Evolutionary conservation across 64 coral and sea anemone genomes (phyloP).

Genomic region (Hydrozoanthus tunicans): DNA sequence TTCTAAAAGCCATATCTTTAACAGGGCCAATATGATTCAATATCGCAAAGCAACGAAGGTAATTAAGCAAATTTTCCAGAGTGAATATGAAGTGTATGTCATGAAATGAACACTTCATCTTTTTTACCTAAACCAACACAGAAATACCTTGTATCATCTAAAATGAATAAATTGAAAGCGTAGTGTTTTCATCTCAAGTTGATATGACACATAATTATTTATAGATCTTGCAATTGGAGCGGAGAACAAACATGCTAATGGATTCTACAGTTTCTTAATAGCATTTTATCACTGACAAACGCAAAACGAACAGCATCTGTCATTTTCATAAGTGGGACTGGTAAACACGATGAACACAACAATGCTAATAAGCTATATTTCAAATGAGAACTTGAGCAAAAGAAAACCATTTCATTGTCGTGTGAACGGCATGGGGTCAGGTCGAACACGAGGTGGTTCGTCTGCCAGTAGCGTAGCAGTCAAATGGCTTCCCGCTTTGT

Average conservation of each 20-base stretch:
- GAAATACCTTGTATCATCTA: too few species aligned
- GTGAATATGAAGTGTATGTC: too few species aligned
- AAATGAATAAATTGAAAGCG: background rate
- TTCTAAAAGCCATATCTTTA: too few species aligned
- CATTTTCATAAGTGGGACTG: background rate
- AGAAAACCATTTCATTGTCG: background rate
- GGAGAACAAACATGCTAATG: slow-evolving; percentile 51
- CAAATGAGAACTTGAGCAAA: background rate
- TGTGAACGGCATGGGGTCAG: background rate
- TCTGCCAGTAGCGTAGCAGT: background rate
- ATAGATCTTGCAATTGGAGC: slow-evolving; percentile 1
- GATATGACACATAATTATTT: slow-evolving; percentile 3
- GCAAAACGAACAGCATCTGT: background rate
- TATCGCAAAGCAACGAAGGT: too few species aligned
- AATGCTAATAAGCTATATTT: slow-evolving; percentile 12
- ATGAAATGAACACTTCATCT: too few species aligned
- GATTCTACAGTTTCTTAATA: background rate
- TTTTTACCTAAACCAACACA: too few species aligned
- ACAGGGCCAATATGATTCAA: too few species aligned
- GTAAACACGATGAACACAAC: background rate
- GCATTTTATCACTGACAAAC: background rate
- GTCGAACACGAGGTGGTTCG: background rate
- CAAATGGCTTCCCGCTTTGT: slow-evolving; percentile 24
- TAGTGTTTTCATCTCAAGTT: background rate
- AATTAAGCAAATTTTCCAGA: too few species aligned